Conservation (phyloP, 2,113 vertebrate species). For the Pimephales promelas region DNA sequence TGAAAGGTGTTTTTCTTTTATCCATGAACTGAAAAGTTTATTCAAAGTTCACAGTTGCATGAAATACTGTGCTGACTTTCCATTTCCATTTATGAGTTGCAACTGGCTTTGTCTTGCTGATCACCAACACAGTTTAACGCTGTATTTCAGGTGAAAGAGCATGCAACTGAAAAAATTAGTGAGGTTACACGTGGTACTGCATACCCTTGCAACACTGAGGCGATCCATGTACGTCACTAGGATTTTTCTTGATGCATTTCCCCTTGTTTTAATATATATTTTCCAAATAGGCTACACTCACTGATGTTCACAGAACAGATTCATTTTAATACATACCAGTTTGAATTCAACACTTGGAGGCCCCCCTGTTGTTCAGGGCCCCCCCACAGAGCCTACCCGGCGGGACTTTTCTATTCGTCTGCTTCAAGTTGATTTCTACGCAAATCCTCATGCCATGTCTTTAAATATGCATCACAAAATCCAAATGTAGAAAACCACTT, state of each 20-base stretch:
- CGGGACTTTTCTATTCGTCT: neutral
- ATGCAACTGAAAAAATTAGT: neutral
- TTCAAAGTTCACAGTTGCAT: neutral
- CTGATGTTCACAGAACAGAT: neutral
- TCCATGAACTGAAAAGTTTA: too few relatives aligned
- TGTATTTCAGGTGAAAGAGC: neutral
- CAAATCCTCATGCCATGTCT: neutral
- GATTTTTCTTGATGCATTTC: neutral
- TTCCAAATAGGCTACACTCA: neutral
- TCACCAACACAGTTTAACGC: neutral
- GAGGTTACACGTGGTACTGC: neutral
- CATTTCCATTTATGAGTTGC: neutral
- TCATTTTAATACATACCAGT: neutral
- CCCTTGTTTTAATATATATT: neutral
- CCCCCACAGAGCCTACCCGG: constrained; percentile 2
- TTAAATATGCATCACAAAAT: constrained; percentile 3
- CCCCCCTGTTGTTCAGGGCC: neutral
- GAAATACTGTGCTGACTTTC: neutral
- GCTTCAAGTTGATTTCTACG: neutral
- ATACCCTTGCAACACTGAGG: neutral
- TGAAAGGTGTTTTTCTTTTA: too few relatives aligned
- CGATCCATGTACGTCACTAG: neutral
- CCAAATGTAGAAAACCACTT: neutral
- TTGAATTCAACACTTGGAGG: constrained; percentile 3
- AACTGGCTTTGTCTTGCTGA: neutral